These are phyloP conservation scores for Drosophila athabasca DNA, from an alignment of 1,140 invertebrate genomes.

Conservation along the genomic window DNA sequence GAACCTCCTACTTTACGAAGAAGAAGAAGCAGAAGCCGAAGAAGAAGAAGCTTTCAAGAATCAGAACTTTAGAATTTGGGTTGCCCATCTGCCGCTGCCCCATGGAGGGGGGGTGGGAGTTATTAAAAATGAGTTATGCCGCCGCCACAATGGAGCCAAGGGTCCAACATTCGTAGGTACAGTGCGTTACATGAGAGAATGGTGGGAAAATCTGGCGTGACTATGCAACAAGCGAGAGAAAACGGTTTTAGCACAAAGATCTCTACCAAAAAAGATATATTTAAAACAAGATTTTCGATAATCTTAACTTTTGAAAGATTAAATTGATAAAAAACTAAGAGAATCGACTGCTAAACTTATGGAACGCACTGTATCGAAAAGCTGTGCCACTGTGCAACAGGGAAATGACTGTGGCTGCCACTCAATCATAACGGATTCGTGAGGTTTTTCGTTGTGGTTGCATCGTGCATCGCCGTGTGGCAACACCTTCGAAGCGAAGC, in stretches of 20 bases:
- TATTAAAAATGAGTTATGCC: slow-evolving; percentile 51
- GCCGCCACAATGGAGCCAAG: slow-evolving; percentile 11
- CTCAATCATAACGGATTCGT: slow-evolving; percentile 50
- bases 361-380: slow-evolving; percentile 14
- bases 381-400: slow-evolving; percentile 6
- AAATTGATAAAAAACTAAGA: neutral
- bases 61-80: slow-evolving; percentile 31
- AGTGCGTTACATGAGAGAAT: no score
- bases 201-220: slow-evolving; percentile 16
- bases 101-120: neutral
- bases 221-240: slow-evolving; percentile 7
- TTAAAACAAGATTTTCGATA: neutral
- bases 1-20: slow-evolving; percentile 57
- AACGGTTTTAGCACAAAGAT: neutral
- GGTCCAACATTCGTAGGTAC: slow-evolving; percentile 1
- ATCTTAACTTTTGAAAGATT: neutral
- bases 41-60: neutral
- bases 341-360: neutral
- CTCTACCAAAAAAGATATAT: no score
- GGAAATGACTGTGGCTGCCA: slow-evolving; percentile 54
- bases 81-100: slow-evolving; percentile 18
- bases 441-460: neutral
- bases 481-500: slow-evolving; percentile 51
- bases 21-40: no score
- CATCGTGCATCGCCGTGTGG: slow-evolving; percentile 35